Evolutionary conservation across 2,797 vertebrate species (phyloP), one percentile per base, ranked within the genome.

Genomic region (Picus viridis): DNA sequence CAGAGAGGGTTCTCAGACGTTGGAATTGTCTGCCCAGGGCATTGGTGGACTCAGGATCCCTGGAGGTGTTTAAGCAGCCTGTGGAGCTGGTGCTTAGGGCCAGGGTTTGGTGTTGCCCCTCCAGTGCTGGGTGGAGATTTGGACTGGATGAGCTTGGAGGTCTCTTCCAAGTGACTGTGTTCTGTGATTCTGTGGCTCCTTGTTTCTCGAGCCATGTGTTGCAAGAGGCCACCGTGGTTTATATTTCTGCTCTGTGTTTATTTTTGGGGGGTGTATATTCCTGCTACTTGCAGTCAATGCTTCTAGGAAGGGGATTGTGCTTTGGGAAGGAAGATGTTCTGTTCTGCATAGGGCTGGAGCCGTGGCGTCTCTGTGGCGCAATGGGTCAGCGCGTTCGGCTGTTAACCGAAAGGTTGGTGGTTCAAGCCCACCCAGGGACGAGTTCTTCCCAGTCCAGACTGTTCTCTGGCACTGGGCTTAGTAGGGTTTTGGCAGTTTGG

Each of bases 361-460:
- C 2, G 32, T 4, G 10, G 11, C 13, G 47, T 51, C 65, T 67
- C 74, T 72, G 65, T 59, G 96, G 96, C 83, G 94, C 97, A 97
- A 96, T 96, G 39, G 96, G 96, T 96, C 95, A 97, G 97, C 77
- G 93, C 92, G 67, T 97, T 97, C 63, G 93, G 88, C 95, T 98
- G 96, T 97, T 97, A 97, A 97, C 97, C 81, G 94, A 94, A 95
- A 95, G 96, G 83, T 88, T 98, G 96, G 96, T 97, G 96, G 96
- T 97, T 98, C 36, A 15, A 84, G 59, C 15, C 24, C 47, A 74
- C 18, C 27, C 78, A 74, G 58, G 27, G 32, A 72, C 14, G 11
- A 5, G 4, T 12, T 75, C 36, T 62, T 7, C 15, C 16, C 22
- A 74, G 10, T 22, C 47, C 63, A 70, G 23, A 23, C 41, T 16